Percentiles rank a stretch among this genome's conserved stretches.
Evolutionary conservation across 2,888 invertebrate species (phyloP).

Genomic region (Gibbula magus): DNA sequence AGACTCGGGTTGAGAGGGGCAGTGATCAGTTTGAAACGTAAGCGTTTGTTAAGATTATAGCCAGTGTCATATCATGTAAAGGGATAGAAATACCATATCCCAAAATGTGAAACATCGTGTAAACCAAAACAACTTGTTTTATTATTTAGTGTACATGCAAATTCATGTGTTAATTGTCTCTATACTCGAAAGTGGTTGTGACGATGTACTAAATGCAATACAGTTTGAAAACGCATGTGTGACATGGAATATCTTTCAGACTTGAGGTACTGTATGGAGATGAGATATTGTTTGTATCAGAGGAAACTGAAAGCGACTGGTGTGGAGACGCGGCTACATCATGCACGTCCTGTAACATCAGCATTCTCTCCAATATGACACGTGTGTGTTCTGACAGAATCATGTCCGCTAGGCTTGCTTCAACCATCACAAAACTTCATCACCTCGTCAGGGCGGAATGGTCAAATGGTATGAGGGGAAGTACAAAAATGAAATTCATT

Average conservation of each 20-base stretch:
- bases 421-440: constrained; percentile 20
- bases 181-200: no score
- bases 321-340: not conserved
- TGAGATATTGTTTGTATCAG: not conserved
- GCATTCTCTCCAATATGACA: not conserved
- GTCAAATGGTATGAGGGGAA: constrained; percentile 25
- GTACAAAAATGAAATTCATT: no score
- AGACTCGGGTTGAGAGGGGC: not conserved
- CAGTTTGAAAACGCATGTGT: not conserved
- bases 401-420: constrained; percentile 25
- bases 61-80: no score
- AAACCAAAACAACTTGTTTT: no score
- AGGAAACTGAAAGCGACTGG: not conserved
- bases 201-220: no score
- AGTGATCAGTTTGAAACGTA: constrained; percentile 17
- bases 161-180: no score
- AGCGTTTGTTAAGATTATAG: no score
- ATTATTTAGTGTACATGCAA: no score
- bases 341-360: not conserved
- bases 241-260: not conserved
- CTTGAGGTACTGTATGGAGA: not conserved
- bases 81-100: no score
- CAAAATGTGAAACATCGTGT: no score
- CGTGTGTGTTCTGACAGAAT: constrained; percentile 13
- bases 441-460: constrained; percentile 23